Evolutionary conservation across 2,888 invertebrate species (phyloP), one percentile per base, ranked within the genome.

Genomic region (Philonicus albiceps): DNA sequence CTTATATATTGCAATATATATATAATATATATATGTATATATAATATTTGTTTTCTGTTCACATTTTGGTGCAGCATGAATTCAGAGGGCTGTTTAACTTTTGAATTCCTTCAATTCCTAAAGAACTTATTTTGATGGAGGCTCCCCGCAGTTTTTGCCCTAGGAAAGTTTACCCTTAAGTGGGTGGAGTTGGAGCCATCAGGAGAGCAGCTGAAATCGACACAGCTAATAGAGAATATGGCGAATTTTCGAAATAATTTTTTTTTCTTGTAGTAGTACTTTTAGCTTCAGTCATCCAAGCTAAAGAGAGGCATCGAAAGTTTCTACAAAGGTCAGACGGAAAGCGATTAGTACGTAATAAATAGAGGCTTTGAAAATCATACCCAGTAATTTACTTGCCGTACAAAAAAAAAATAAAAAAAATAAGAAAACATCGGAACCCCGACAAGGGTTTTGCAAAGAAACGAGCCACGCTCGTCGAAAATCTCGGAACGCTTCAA

Each of bases 51-150:
- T 64, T 22, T 64, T 64, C 22, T 49, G n/a, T 49, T 27, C 64
- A 64, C 64, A 64, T 64, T 64, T 64, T 27, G 64, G 64, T 64
- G 76, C 76, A 76, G 43, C 76, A 22, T 40, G 76, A 37, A 76
- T 76, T 76, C 40, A 76, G 64, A 64, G 64, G 76, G 19, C 40
- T 74, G 76, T 76, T 76, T 76, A 76, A 76, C 76, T 76, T 76
- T 40, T 43, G 76, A 76, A 76, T 76, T 76, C 40, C 76, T 76
- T 76, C 40, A 76, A 40, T 40, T 34, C 40, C 34, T 19, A 7
- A 76, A 19, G 76, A 76, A 76, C 22, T 34, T 76, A 11, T 34
- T 76, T 40, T 76, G 76, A 76, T 76, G 76, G 76, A 76, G 37
- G 76, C 40, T 22, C 19, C 40, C n/a, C n/a, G 64, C 64, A 64